Evolutionary conservation across 2,797 vertebrate genomes (phyloP), one percentile per base, ranked within the genome.

Genomic region (Masticophis lateralis): DNA sequence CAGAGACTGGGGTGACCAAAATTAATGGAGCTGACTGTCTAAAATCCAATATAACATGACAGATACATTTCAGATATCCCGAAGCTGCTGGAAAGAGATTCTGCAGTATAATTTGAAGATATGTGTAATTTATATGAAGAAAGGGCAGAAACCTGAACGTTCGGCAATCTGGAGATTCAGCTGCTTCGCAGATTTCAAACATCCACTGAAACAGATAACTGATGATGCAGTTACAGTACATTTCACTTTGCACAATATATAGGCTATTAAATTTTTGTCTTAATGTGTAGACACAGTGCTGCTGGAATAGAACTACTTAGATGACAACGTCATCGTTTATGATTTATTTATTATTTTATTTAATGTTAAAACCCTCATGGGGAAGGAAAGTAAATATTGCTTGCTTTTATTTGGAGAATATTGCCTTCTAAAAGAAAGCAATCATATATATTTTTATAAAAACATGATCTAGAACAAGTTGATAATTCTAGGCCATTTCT

Each of bases 1-100:
- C 94, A 87, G 95, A 94, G 95, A 95, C 94, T 90, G 96, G 95
- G 91, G 92, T 93, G 91, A 92, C 25, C 88, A 95, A 95, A 97
- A 95, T 96, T 96, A 96, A 96, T 96, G 95, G 96, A 96, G 53
- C 32, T 94, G 97, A 95, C 94, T 95, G 88, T 94, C 95, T 93
- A 90, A 94, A 96, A 97, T 96, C 91, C 13, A 94, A 92, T 32
- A 63, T 96, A 91, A 94, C 95, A 94, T 89, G 27, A 95, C 55
- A 16, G 93, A 92, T 95, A 97, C 93, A 1, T 43, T 69, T 94
- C 93, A 96, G 96, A 96, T 94, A 94, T 94, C 92, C 87, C 91
- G 88, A 59, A 94, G 51, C 60, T 93, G 92, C 90, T 74, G 88
- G 25, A 89, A 94, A 93, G 53, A 51, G 27, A 95, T 90, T 92